phyloP scores from a whole-genome alignment of 2,888 invertebrate species.

The Caenorhabditis macrosperma region DNA sequence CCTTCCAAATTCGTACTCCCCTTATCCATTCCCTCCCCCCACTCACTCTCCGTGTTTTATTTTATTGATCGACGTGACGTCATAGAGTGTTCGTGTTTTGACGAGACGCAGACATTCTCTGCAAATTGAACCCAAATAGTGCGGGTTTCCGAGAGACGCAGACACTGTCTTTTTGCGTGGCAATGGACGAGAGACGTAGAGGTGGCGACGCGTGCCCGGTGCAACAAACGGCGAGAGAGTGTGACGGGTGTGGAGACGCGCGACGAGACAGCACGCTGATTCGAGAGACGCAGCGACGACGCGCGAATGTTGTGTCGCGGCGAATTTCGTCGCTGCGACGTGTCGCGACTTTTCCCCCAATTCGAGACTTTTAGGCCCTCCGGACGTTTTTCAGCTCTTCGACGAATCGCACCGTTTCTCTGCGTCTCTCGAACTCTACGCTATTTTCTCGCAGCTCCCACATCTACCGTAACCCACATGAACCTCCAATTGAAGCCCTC shows the following conservation, averaged over 20 bases:
- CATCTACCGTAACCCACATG: background rate
- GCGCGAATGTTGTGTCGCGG: conserved; percentile 15
- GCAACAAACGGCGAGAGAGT: conserved; percentile 17
- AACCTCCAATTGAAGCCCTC: background rate
- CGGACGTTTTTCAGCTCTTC: background rate
- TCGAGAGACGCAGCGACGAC: conserved; percentile 18
- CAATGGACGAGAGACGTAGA: conserved; percentile 32
- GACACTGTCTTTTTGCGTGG: conserved; percentile 18
- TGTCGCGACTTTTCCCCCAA: conserved; percentile 46
- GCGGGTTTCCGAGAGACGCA: conserved; percentile 2
- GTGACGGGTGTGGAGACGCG: conserved; percentile 7
- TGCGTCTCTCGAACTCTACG: background rate
- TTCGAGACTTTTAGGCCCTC: conserved; percentile 21
- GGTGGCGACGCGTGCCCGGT: conserved; percentile 32
- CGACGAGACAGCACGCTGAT: conserved; percentile 26
- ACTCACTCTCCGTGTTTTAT: conserved; percentile 33
- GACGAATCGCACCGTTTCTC: background rate
- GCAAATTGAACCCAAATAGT: conserved; percentile 19
- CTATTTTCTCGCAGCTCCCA: background rate
- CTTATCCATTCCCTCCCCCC: conserved; percentile 19
- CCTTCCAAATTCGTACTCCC: conserved; percentile 4
- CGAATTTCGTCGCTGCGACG: conserved; percentile 39
- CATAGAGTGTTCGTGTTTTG: conserved; percentile 39
- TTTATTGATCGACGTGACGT: conserved; percentile 54
- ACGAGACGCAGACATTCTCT: conserved; percentile 38